Evolutionary conservation across 2,113 vertebrate genomes (phyloP).

Genomic region (Psephotus haematonotus): DNA sequence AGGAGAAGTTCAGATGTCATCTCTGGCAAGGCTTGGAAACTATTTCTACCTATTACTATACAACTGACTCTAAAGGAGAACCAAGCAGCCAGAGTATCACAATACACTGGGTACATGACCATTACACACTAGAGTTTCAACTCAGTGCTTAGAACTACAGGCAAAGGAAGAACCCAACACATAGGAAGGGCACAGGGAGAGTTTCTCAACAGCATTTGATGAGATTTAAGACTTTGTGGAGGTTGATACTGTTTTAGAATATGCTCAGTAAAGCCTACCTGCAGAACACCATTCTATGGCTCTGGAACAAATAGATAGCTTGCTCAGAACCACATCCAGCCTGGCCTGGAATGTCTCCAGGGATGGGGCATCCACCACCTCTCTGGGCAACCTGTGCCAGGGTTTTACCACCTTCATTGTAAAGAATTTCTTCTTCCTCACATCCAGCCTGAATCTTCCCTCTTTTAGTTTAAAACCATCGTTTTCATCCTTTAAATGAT

Average conservation of each 20-base stretch:
- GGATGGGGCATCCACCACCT: neutral
- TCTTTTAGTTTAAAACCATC: neutral
- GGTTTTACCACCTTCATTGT: neutral
- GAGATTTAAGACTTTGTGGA: neutral
- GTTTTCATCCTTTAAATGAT: neutral
- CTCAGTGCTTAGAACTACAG: neutral
- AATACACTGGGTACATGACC: neutral
- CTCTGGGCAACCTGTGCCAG: neutral
- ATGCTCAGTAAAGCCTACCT: neutral
- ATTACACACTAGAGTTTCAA: neutral
- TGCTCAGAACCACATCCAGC: neutral
- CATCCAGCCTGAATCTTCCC: neutral
- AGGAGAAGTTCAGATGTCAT: slow-evolving; percentile 43
- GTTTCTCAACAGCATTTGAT: neutral
- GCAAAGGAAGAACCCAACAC: neutral
- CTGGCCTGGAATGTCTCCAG: neutral
- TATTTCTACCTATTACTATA: neutral
- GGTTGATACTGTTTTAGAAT: neutral
- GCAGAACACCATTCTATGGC: neutral
- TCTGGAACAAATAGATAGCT: neutral
- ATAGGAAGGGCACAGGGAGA: neutral
- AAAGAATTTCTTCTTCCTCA: neutral
- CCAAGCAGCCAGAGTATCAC: neutral
- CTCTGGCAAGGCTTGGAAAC: slow-evolving; percentile 28
- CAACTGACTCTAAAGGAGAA: neutral